Conservation (phyloP, 2,797 vertebrate genomes). For the Pangasius larnaudii region DNA sequence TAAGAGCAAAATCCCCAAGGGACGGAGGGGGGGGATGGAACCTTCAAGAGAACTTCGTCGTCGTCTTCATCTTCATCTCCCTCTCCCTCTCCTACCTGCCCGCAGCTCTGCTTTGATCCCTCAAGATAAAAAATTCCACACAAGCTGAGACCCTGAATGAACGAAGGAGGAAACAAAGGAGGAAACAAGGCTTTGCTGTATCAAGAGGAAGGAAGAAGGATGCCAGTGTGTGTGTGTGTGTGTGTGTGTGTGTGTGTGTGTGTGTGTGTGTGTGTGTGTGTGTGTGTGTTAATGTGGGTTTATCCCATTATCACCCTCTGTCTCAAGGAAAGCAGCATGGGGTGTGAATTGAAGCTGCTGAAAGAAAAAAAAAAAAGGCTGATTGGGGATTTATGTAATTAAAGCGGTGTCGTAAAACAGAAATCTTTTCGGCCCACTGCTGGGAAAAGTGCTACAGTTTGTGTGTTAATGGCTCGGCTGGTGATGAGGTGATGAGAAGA, state of each 20-base stretch:
- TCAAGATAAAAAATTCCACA: conserved; percentile 30
- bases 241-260: neutral
- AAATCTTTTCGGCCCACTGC: conserved; percentile 39
- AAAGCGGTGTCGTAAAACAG: conserved; percentile 47
- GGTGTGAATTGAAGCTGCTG: conserved; percentile 23
- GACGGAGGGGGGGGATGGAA: neutral
- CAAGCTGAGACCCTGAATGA: conserved; percentile 6
- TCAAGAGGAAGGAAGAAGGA: conserved; percentile 29
- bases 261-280: conserved; percentile 17
- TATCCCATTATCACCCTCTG: conserved; percentile 46
- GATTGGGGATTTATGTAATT: conserved; percentile 51
- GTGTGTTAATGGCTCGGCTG: conserved; percentile 2
- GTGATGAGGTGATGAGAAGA: neutral
- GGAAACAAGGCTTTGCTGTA: conserved; percentile 45
- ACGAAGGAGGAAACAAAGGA: conserved; percentile 46
- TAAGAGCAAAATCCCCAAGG: neutral
- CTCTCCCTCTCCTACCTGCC: conserved; percentile 11
- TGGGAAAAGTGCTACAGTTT: conserved; percentile 20
- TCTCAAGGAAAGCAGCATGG: conserved; percentile 37
- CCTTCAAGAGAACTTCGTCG: neutral
- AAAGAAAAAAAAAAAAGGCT: conserved; percentile 10
- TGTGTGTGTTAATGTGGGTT: conserved; percentile 37
- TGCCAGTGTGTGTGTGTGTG: conserved; percentile 29
- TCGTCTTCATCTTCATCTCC: neutral
- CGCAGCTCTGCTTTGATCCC: conserved; percentile 46